Conservation (phyloP, 2,888 invertebrate genomes). For the Andrena camellia region DNA sequence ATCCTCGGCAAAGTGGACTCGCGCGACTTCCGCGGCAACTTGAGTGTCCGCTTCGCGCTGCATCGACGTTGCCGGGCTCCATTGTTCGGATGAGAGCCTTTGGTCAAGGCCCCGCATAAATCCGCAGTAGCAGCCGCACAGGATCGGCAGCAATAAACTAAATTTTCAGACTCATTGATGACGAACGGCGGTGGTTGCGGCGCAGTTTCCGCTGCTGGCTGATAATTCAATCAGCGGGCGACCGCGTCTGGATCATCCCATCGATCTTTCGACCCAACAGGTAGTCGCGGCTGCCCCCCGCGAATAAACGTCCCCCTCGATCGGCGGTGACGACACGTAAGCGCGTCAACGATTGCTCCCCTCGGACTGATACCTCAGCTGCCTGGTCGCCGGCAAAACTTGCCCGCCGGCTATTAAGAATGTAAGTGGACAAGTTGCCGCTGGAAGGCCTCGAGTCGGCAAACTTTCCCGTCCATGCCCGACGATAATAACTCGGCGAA, state of each 20-base stretch:
- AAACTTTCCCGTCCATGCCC: constrained; percentile 27
- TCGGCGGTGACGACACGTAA: background rate
- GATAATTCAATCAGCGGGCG: background rate
- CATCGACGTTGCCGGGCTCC: constrained; percentile 44
- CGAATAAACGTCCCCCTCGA: background rate
- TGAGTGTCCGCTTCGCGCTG: constrained; percentile 5
- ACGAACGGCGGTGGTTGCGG: background rate
- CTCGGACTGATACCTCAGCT: background rate
- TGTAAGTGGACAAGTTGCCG: constrained; percentile 16
- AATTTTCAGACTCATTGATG: constrained; percentile 36
- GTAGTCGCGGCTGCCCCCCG: background rate
- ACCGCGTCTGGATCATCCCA: background rate
- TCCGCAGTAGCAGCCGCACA: constrained; percentile 37
- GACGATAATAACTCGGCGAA: constrained; percentile 13
- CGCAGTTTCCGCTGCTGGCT: background rate
- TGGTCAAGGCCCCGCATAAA: constrained; percentile 71
- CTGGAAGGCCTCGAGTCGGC: background rate
- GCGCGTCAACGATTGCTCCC: background rate
- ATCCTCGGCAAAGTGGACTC: constrained; percentile 8
- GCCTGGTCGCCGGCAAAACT: background rate
- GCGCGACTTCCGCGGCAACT: constrained; percentile 22
- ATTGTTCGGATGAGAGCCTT: constrained; percentile 60
- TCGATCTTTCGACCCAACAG: background rate
- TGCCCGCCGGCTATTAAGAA: constrained; percentile 18
- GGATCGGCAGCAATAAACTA: constrained; percentile 46